These are phyloP conservation scores for Epicauta chinensis DNA, from an alignment of 1,140 invertebrate species.

Conservation along the genomic window DNA sequence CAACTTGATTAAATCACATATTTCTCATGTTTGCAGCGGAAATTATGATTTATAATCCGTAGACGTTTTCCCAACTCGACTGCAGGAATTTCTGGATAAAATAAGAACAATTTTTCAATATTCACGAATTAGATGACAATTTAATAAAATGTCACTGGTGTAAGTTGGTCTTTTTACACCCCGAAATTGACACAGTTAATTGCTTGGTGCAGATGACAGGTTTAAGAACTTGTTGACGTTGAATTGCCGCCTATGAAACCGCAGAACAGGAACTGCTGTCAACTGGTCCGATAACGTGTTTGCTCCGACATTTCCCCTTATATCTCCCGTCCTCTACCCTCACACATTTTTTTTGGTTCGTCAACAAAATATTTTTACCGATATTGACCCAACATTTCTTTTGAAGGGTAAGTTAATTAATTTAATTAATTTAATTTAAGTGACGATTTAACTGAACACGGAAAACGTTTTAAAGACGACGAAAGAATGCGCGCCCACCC, in stretches of 20 bases:
- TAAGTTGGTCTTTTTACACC: neutral
- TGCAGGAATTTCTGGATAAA: too few species aligned
- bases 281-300: conserved; percentile 24
- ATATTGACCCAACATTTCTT: too few species aligned
- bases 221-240: conserved; percentile 26
- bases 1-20: too few species aligned
- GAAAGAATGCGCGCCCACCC: neutral
- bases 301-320: neutral
- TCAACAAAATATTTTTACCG: too few species aligned
- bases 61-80: too few species aligned
- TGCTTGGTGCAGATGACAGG: conserved; percentile 27
- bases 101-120: too few species aligned
- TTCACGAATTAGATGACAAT: too few species aligned
- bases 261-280: conserved; percentile 22
- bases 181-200: conserved; percentile 23
- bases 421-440: neutral
- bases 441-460: neutral
- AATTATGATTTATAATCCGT: too few species aligned
- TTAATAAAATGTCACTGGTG: too few species aligned
- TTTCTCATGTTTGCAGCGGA: too few species aligned
- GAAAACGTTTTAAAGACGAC: neutral
- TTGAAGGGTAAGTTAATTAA: too few species aligned
- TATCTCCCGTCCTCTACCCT: neutral
- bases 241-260: conserved; percentile 11
- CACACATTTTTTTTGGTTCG: neutral